A percentile compares a stretch with the other conserved stretches of the same genome.
phyloP scores from a whole-genome alignment of 2,888 invertebrate genomes.

The Melolontha melolontha region DNA sequence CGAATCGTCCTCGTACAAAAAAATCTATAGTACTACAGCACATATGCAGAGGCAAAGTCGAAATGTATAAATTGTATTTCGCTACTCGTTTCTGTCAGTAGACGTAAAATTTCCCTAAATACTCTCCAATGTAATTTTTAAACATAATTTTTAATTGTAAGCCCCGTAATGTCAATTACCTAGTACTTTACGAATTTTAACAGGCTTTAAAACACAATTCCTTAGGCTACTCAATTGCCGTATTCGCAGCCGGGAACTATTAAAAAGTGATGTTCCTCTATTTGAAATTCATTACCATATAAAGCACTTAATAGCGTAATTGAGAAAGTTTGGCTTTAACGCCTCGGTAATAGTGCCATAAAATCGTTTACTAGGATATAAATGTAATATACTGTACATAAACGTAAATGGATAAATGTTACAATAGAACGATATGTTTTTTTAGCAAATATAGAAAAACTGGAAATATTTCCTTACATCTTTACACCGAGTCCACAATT shows the following conservation, averaged over 20 bases:
- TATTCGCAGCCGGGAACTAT: constrained; percentile 21
- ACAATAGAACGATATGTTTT: neutral
- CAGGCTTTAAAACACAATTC: neutral
- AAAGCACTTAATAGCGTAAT: constrained; percentile 57
- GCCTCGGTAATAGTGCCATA: constrained; percentile 26
- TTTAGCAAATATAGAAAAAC: neutral
- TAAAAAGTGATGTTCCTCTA: constrained; percentile 42
- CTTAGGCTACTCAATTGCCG: constrained; percentile 6
- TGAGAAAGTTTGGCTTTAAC: constrained; percentile 54
- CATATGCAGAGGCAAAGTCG: too few species aligned
- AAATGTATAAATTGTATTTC: too few species aligned
- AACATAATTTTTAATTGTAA: too few species aligned
- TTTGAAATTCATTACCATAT: constrained; percentile 57
- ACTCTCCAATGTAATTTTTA: too few species aligned
- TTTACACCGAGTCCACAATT: too few species aligned
- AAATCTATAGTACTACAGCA: too few species aligned
- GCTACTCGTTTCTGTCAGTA: too few species aligned
- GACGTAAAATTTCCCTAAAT: too few species aligned
- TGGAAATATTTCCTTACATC: too few species aligned
- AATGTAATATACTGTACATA: constrained; percentile 32
- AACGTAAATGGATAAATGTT: constrained; percentile 7
- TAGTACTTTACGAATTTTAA: too few species aligned
- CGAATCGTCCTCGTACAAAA: too few species aligned
- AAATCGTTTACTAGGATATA: constrained; percentile 25
- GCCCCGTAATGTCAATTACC: too few species aligned